Evolutionary conservation across 2,888 invertebrate genomes (phyloP).

Genomic region (Mythimna albipuncta): DNA sequence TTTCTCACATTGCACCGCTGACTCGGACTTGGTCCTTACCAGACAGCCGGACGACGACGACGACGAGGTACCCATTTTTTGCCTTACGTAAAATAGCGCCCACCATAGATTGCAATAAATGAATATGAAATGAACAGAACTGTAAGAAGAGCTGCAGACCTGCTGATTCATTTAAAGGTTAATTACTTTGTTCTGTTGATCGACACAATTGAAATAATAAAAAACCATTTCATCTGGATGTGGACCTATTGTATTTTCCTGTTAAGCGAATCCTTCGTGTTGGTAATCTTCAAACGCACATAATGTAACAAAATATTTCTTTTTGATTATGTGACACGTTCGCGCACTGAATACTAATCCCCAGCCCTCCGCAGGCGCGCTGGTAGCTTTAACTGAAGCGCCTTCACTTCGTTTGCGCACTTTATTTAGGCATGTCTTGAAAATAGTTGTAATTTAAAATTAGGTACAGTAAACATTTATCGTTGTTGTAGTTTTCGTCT

Average conservation of each 20-base stretch:
- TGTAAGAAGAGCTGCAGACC: neutral
- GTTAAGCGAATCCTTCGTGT: conserved; percentile 28
- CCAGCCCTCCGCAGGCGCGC: neutral
- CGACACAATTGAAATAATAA: neutral
- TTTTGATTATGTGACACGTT: conserved; percentile 60
- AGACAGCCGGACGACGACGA: no score
- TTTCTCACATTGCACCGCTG: no score
- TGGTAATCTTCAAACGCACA: conserved; percentile 60
- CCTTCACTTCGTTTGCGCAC: neutral
- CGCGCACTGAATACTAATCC: conserved; percentile 56
- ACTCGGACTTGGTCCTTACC: no score
- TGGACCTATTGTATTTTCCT: conserved; percentile 19
- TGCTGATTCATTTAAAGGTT: neutral
- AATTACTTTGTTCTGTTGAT: neutral
- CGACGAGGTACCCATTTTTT: no score
- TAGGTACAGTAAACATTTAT: neutral
- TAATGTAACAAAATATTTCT: conserved; percentile 62
- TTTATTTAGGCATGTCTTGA: conserved; percentile 7
- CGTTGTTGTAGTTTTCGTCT: conserved; percentile 8
- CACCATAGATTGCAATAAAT: no score
- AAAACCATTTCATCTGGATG: neutral
- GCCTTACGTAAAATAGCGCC: no score
- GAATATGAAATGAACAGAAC: no score
- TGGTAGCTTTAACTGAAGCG: conserved; percentile 18
- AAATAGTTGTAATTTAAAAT: conserved; percentile 1